A percentile compares a stretch with the other conserved stretches of the same genome.
phyloP scores from a whole-genome alignment of 2,888 invertebrate genomes.

The Epistrophella euchroma region DNA sequence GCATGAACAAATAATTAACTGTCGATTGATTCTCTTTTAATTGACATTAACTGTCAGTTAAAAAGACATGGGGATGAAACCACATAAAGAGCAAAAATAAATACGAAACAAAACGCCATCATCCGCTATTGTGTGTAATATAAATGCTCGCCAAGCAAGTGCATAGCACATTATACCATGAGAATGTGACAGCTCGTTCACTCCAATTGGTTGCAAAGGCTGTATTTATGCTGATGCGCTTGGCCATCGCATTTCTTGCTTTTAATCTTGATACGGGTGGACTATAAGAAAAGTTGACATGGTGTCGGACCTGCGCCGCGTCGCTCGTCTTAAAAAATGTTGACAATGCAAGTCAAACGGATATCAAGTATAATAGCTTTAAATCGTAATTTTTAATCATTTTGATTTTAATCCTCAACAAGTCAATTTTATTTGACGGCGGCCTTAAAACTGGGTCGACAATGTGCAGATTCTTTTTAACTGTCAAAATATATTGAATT shows the following conservation, averaged over 20 bases:
- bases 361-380: slow-evolving; percentile 46
- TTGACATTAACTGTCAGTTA: slow-evolving; percentile 74
- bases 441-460: slow-evolving; percentile 42
- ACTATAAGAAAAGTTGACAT: slow-evolving; percentile 40
- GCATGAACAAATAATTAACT: slow-evolving; percentile 65
- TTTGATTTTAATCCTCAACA: slow-evolving; percentile 21
- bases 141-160: slow-evolving; percentile 12
- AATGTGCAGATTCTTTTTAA: slow-evolving; percentile 5
- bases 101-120: slow-evolving; percentile 48
- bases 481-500: slow-evolving; percentile 43
- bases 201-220: slow-evolving; percentile 40
- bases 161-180: slow-evolving; percentile 38
- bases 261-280: slow-evolving; percentile 65
- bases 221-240: slow-evolving; percentile 60
- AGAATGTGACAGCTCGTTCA: slow-evolving; percentile 52
- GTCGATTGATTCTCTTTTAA: slow-evolving; percentile 72
- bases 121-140: slow-evolving; percentile 31
- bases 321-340: slow-evolving; percentile 51
- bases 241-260: slow-evolving; percentile 41
- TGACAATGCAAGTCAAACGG: slow-evolving; percentile 68
- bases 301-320: slow-evolving; percentile 32
- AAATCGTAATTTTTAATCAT: slow-evolving; percentile 23
- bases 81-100: slow-evolving; percentile 42
- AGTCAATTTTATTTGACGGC: background rate
- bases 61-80: slow-evolving; percentile 46